These are phyloP conservation scores for Brachypterus glaber DNA, from an alignment of 2,888 invertebrate species.

Conservation along the genomic window DNA sequence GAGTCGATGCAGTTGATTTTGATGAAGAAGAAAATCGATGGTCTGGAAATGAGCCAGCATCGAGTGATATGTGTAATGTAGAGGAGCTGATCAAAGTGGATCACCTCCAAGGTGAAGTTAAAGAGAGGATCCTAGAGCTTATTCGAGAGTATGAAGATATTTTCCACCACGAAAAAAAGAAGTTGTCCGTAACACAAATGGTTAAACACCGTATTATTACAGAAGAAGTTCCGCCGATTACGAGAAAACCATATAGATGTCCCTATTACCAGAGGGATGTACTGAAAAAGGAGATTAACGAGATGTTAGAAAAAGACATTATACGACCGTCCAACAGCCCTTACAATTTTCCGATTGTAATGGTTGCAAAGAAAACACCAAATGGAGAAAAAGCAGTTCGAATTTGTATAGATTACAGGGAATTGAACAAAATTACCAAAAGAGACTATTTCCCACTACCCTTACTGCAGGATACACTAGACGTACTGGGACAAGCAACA, in stretches of 20 bases:
- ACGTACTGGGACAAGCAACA: conserved; percentile 15
- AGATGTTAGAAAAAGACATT: conserved; percentile 20
- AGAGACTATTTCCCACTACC: conserved; percentile 20
- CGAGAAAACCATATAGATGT: conserved; percentile 16
- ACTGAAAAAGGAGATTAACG: conserved; percentile 14
- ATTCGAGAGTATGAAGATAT: neutral
- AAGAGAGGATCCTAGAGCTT: neutral
- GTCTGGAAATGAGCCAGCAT: too few species aligned
- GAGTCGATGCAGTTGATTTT: too few species aligned
- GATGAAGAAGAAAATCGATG: too few species aligned
- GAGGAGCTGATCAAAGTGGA: neutral
- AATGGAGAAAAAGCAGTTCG: conserved; percentile 13
- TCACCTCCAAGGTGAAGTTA: neutral
- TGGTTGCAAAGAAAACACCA: conserved; percentile 29
- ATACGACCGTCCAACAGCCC: conserved; percentile 24
- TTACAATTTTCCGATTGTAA: conserved; percentile 29
- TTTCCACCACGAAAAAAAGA: neutral
- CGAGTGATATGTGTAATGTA: too few species aligned
- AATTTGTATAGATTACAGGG: conserved; percentile 20
- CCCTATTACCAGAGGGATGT: conserved; percentile 9
- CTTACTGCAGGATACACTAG: conserved; percentile 23
- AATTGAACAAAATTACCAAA: conserved; percentile 17
- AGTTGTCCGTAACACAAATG: conserved; percentile 7
- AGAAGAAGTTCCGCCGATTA: conserved; percentile 10
- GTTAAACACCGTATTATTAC: conserved; percentile 11